Base-by-base conservation (phyloP, 2,113 vertebrate species). In the Saguinus midas region DNA sequence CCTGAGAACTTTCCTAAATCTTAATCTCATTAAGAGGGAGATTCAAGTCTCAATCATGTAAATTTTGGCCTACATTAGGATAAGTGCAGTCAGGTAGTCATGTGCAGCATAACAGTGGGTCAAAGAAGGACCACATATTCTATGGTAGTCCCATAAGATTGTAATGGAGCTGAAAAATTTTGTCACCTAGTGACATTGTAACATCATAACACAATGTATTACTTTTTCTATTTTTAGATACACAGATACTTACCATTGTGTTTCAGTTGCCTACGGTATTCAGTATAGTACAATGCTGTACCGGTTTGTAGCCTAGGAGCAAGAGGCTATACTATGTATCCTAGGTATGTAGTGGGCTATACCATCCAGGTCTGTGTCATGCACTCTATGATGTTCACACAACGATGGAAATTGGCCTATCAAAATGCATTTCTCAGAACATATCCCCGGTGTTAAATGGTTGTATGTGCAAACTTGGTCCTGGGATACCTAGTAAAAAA, bases 41-140 rank as follows among this genome's bases (percentile, higher is more conserved):
- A 23, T 64, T 91, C 35, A 90, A 73, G 76, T 91, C 45, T 96
- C 17, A 52, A 9, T 68, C 20, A 8, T 93, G 48, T 76, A 70
- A 76, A 83, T 94, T 90, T 85, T 25, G 95, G 91, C 37, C 32
- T 90, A 23, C 75, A 72, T 96, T 82, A 64, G 20, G 57, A 37
- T 78, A 29, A 90, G 40, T 83, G 29, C 52, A 52, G 75, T 48
- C 75, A 78, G 10, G 27, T 14, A 78, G 27, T 48, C 4, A 1
- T 17, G 66, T 35, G 66, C 32, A 1, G 1, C 29, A 17, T 78
- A 78, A 48, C 75, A 48, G 48, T 78, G 43, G 13, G 73, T 72
- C 73, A 76, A 29, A 9, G 43, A 32, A 48, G 45, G 27, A 48
- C 43, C 8, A 32, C 75, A 78, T 48, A 48, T 32, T 48, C 45